phyloP scores from a whole-genome alignment of 64 coral and sea anemone genomes.

The Acropora tenuis region DNA sequence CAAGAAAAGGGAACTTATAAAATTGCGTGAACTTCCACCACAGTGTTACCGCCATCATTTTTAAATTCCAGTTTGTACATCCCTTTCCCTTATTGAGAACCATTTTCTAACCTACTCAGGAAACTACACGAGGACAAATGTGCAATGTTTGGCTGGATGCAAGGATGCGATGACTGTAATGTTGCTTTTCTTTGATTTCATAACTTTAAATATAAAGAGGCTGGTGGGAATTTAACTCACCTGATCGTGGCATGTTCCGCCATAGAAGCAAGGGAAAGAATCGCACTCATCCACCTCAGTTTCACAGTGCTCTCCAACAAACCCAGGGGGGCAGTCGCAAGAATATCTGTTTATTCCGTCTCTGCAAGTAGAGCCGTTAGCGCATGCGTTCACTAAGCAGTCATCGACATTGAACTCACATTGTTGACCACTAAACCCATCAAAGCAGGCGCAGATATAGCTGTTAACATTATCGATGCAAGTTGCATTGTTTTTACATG shows the following conservation, averaged over 20 bases:
- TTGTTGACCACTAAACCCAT: constrained; percentile 38
- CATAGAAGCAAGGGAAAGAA: constrained; percentile 31
- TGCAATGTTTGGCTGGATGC: constrained; percentile 3
- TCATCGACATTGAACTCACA: constrained; percentile 34
- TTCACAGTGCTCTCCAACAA: constrained; percentile 3
- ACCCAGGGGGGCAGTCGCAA: constrained; percentile 49
- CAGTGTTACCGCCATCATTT: background rate
- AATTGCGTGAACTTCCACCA: background rate
- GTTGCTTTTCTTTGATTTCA: background rate
- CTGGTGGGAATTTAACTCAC: background rate
- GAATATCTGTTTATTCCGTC: constrained; percentile 40
- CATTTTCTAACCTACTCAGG: background rate
- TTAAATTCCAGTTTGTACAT: background rate
- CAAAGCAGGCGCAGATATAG: constrained; percentile 28
- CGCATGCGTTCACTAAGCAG: constrained; percentile 13
- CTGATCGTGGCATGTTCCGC: constrained; percentile 41
- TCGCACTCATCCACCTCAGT: constrained; percentile 26
- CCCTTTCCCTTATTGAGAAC: background rate
- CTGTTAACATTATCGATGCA: constrained; percentile 20
- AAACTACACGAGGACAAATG: constrained; percentile 25
- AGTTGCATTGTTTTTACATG: constrained; percentile 51
- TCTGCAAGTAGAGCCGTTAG: constrained; percentile 13
- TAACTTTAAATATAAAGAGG: background rate
- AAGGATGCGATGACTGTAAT: background rate
- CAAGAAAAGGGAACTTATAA: background rate